Evolutionary conservation across 2,888 invertebrate genomes (phyloP), one percentile per base, ranked within the genome.

Genomic region (Adela reaumurella): DNA sequence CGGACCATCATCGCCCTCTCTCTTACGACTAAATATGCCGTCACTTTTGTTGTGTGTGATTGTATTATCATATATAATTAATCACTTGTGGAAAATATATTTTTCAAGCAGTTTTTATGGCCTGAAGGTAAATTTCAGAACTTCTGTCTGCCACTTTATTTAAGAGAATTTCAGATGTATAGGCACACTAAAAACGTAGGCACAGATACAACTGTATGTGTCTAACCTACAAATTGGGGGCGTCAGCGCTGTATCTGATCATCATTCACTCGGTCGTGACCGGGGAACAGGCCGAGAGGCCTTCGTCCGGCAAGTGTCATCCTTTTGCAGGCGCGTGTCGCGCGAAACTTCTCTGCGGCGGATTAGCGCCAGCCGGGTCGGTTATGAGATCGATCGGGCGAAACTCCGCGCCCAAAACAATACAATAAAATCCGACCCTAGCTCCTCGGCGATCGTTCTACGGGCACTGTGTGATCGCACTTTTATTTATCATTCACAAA

Each of bases 401-500:
- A 35, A 8, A 35, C 35, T 35, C 11, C 35, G 35, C 35, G 35
- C 24, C 24, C 35, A 35, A 35, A 35, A 35, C 35, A 35, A 35
- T 35, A 14, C 35, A 14, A 35, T 14, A 35, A 35, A n/a, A 35
- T 35, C 3, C 35, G 35, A 11, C n/a, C 11, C 35, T 8, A 35
- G 35, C 24, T 10, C 24, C 10, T 10, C 24, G 24, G 6, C 24
- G 24, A 35, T 24, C 4, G 5, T 24, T 24, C 8, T 8, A 24
- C 24, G 5, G 35, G 11, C 35, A 14, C 35, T 14, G 35, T 8
- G 35, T 14, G 35, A 4, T 14, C 14, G n/a, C 35, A 59, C 60
- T 56, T n/a, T 52, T 49, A 64, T 62, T 60, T 59, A 59, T 52
- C 52, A 52, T 57, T 59, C 59, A 62, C 58, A 59, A 55, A 56